Percentiles rank a stretch among this genome's conserved stretches.
Conservation (phyloP, 2,113 vertebrate species). For the Odocoileus hemionus region DNA sequence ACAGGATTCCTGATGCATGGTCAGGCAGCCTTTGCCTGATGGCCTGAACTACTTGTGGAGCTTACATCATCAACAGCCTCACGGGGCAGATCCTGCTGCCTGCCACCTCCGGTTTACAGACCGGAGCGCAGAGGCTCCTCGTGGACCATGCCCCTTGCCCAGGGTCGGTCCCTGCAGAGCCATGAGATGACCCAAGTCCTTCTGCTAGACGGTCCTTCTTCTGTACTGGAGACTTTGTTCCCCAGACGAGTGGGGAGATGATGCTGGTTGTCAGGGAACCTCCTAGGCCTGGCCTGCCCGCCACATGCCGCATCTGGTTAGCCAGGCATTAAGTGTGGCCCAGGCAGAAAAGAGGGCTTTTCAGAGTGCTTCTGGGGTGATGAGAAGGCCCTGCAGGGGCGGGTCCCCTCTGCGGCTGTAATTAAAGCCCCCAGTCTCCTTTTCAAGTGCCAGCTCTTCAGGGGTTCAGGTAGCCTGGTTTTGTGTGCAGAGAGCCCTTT, state of each 20-base stretch:
- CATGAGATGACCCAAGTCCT: background rate
- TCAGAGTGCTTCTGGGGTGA: background rate
- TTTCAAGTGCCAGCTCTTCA: background rate
- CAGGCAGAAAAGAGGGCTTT: background rate
- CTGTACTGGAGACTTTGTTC: background rate
- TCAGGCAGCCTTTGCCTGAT: background rate
- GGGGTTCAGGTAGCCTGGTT: conserved; percentile 1
- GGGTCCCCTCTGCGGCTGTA: background rate
- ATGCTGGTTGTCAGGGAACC: background rate
- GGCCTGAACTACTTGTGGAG: fast-evolving
- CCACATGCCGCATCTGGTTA: background rate
- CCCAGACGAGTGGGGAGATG: background rate
- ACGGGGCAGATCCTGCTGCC: too few species aligned
- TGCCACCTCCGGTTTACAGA: background rate
- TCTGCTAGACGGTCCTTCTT: background rate
- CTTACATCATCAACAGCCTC: background rate
- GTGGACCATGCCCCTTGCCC: background rate
- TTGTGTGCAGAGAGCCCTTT: conserved; percentile 3
- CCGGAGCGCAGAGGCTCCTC: background rate
- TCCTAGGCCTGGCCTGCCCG: background rate
- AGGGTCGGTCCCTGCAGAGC: background rate
- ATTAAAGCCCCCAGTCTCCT: background rate
- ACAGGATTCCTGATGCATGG: background rate
- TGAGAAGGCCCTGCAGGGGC: background rate
- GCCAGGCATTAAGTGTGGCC: background rate